phyloP scores from a whole-genome alignment of 2,113 vertebrate genomes.

The Argyrosomus japonicus region DNA sequence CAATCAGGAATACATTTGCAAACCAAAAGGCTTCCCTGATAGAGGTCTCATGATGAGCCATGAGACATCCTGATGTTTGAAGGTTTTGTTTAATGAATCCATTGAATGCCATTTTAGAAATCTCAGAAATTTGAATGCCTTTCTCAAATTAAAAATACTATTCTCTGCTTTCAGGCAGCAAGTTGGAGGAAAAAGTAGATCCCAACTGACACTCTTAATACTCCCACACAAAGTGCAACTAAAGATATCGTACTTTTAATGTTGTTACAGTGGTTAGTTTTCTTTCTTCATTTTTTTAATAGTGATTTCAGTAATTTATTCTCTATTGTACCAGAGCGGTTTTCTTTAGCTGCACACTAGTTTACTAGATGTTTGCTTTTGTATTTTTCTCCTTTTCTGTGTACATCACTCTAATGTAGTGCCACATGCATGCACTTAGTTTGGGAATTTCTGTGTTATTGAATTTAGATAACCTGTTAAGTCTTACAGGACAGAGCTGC shows the following conservation, averaged over 20 bases:
- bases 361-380: constrained; percentile 31
- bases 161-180: constrained; percentile 16
- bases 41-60: constrained; percentile 62
- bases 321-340: constrained; percentile 4
- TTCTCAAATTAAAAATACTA: constrained; percentile 27
- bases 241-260: constrained; percentile 34
- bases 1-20: constrained; percentile 62
- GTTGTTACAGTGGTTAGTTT: constrained; percentile 26
- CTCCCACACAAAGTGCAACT: constrained; percentile 16
- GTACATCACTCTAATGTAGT: constrained; percentile 66
- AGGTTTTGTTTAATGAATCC: constrained; percentile 65
- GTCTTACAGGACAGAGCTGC: constrained; percentile 51
- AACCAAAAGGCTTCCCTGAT: constrained; percentile 41
- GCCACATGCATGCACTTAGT: constrained; percentile 73
- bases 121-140: constrained; percentile 53
- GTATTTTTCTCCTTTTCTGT: constrained; percentile 26
- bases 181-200: constrained; percentile 15
- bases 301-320: constrained; percentile 12
- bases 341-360: constrained; percentile 33
- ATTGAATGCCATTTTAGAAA: constrained; percentile 60
- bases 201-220: neutral
- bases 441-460: constrained; percentile 75
- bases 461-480: constrained; percentile 76
- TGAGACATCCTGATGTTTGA: constrained; percentile 64
- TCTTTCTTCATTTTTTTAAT: constrained; percentile 21